A percentile compares a stretch with the other conserved stretches of the same genome.
phyloP scores from a whole-genome alignment of 2,888 invertebrate species.

The Synanthedon tipuliformis region DNA sequence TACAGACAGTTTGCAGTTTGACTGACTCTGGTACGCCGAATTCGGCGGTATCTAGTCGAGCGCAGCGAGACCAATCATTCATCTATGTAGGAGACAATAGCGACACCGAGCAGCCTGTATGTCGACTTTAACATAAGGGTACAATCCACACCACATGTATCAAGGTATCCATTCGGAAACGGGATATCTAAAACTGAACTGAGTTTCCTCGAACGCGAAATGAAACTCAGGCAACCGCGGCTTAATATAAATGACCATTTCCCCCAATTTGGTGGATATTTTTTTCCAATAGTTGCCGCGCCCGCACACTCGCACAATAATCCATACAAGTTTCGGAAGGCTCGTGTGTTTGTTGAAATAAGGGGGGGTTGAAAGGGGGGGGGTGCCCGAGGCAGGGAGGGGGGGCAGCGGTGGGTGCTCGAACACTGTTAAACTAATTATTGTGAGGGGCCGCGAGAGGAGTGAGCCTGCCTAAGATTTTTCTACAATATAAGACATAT shows the following conservation, averaged over 20 bases:
- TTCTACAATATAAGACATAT: conserved; percentile 21
- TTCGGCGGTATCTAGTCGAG: too few relatives aligned
- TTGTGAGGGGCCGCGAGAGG: conserved; percentile 27
- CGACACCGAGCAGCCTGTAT: too few relatives aligned
- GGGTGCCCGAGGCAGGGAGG: conserved; percentile 14
- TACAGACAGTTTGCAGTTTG: too few relatives aligned
- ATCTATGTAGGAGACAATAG: too few relatives aligned
- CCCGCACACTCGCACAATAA: conserved; percentile 19
- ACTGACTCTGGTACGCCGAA: too few relatives aligned
- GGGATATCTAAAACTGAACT: too few relatives aligned
- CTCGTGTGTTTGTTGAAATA: conserved; percentile 12
- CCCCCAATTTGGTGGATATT: conserved; percentile 30
- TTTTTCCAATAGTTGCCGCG: conserved; percentile 31
- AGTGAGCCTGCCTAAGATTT: conserved; percentile 30
- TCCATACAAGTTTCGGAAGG: conserved; percentile 16
- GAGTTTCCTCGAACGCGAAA: not conserved
- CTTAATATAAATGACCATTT: conserved; percentile 30
- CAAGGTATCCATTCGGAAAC: too few relatives aligned
- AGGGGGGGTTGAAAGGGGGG: conserved; percentile 14
- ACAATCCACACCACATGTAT: too few relatives aligned
- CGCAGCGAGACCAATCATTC: too few relatives aligned
- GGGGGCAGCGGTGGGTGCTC: conserved; percentile 21
- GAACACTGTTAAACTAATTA: conserved; percentile 51
- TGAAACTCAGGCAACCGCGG: conserved; percentile 3
- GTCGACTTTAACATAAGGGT: too few relatives aligned